Base-by-base conservation (phyloP, 2,888 invertebrate species). In the Lomographa bimaculata region DNA sequence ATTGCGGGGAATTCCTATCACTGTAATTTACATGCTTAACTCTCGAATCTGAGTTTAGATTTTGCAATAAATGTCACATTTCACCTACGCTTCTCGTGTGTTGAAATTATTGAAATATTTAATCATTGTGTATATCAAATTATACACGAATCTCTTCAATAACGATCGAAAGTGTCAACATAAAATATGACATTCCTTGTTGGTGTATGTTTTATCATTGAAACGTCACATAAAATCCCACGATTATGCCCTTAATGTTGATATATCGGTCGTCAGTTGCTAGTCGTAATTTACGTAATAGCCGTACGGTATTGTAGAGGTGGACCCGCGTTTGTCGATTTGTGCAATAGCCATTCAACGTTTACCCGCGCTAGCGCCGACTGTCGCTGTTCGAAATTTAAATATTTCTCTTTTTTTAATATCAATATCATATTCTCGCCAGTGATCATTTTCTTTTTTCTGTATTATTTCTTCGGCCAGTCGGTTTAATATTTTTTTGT, bases 241-340 rank as follows among this genome's bases (percentile, higher is more conserved):
- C 36, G 32, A 20, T 11, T 35, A 20, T 39, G 41, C 25, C 33
- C 34, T 36, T 30, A 25, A 29, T 29, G 39, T 40, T 21, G 35
- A 37, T 41, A 32, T 39, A 45, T 40, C 16, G 32, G 20, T 18
- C 7, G 7, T 46, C 21, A 14, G 24, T 23, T 28, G 25, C n/a
- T 25, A 7, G 7, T 26, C 21, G 20, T 10, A 26, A 27, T 50
- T 51, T 49, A 49, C 47, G 50, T 37, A 49, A 50, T 46, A 43
- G 36, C 24, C 27, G 18, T 38, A 29, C 38, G 34, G 33, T 38
- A 18, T 54, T 52, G 70, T 65, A 67, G 70, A 61, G 67, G 69
- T 68, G 68, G 70, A 47, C 68, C 61, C 63, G 62, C 63, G 64
- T 68, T 64, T 73, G 69, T 63, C 71, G 68, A 76, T 75, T 72